Base-by-base conservation (phyloP, 2,113 vertebrate genomes). In the Pseudorectes ferrugineus region DNA sequence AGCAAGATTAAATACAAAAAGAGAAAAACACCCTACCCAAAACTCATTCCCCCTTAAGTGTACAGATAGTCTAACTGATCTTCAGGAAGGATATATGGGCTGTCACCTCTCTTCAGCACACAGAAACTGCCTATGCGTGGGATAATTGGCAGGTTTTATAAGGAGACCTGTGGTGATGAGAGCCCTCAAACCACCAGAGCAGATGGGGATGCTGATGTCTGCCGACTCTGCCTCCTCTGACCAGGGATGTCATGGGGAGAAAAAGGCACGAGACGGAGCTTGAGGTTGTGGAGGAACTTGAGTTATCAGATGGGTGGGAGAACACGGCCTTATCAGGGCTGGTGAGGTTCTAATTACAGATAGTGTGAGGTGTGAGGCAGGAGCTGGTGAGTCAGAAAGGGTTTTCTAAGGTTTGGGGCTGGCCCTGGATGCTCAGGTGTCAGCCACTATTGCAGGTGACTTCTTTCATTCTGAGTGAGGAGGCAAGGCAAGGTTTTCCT, bases 121-220 rank as follows among this genome's bases (percentile, higher is more conserved):
- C 9, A 70, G 85, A 83, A 70, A 55, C 42, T 76, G 67, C 0
- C 1, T 58, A 9, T 15, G 55, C 1, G 4, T 96, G 93, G 93
- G 85, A 65, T 93, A 92, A 89, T 89, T 92, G 87, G 55, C 12
- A 55, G 75, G 55, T 88, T 95, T 89, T 94, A 58, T 83, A 45
- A 54, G 82, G 75, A 84, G 59, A 57, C 55, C 36, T 55, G 55
- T 66, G 78, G 46, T 74, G 75, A 71, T 71, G 75, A 85, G 83
- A 88, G 68, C 52, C 61, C 75, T 81, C 73, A 79, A 78, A 75
- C 48, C 3, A 5, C 58, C 74, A 68, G 86, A 95, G 76, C 74
- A 93, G 92, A 94, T 92, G 88, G 76, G 26, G 43, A 86, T 75
- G 46, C 54, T 89, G 81, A 88, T 95, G 89, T 85, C 89, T 94